phyloP scores from a whole-genome alignment of 2,113 vertebrate species.

The Mormyrus iriodes region DNA sequence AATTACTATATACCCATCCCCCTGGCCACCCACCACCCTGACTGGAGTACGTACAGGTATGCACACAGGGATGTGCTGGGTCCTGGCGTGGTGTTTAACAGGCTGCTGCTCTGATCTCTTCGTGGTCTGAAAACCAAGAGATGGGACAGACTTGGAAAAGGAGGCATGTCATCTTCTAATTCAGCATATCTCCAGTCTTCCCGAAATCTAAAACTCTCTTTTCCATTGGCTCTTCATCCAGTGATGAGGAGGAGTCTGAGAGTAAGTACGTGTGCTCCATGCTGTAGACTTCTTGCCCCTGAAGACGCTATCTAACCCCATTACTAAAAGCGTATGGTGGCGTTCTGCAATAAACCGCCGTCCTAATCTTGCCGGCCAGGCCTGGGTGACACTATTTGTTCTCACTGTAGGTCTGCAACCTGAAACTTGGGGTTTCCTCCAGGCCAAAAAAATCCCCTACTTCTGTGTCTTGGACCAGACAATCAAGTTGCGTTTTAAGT shows the following conservation, averaged over 20 bases:
- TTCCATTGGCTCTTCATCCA: conserved; percentile 79
- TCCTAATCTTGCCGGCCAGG: background rate
- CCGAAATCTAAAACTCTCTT: conserved; percentile 81
- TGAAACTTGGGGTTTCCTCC: background rate
- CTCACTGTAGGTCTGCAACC: background rate
- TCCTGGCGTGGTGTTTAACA: conserved; percentile 31
- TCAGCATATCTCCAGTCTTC: conserved; percentile 76
- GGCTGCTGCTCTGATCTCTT: conserved; percentile 28
- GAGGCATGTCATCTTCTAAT: conserved; percentile 75
- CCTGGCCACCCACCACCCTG: background rate
- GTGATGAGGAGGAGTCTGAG: conserved; percentile 73
- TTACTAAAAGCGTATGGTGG: background rate
- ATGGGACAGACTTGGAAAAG: conserved; percentile 57
- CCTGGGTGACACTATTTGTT: background rate
- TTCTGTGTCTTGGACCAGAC: background rate
- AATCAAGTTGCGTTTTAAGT: background rate
- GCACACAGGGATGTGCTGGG: background rate
- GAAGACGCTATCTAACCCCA: background rate
- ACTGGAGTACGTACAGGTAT: background rate
- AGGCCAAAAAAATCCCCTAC: background rate
- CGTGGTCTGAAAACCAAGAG: conserved; percentile 51
- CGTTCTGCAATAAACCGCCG: background rate
- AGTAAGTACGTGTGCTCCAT: conserved; percentile 66
- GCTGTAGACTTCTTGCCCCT: background rate
- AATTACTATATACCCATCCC: background rate